phyloP scores from a whole-genome alignment of 2,888 invertebrate species.

The Ophion slaviceki region DNA sequence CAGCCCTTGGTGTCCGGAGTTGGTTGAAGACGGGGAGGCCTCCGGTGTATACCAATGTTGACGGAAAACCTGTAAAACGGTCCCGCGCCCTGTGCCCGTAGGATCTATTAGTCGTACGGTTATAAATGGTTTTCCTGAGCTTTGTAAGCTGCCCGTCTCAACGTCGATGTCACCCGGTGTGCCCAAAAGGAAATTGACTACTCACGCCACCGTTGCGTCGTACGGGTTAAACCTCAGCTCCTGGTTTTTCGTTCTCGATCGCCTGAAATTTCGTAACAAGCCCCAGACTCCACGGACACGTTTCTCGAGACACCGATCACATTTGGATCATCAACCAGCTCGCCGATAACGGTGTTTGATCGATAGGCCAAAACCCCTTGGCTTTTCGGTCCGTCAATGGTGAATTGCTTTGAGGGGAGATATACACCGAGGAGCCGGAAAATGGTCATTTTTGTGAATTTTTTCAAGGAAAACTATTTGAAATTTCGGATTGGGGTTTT shows the following conservation, averaged over 20 bases:
- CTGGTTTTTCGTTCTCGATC: conserved; percentile 30
- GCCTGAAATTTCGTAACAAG: conserved; percentile 5
- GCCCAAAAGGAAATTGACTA: conserved; percentile 81
- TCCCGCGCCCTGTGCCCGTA: conserved; percentile 72
- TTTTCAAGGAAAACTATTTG: no score
- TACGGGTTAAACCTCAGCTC: conserved; percentile 12
- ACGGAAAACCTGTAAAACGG: conserved; percentile 81
- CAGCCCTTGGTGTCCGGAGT: conserved; percentile 30
- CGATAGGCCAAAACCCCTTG: not conserved
- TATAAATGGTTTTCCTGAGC: conserved; percentile 79
- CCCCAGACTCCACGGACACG: not conserved
- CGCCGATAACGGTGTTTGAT: not conserved
- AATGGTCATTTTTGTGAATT: no score
- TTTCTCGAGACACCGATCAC: not conserved
- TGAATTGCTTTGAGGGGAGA: not conserved
- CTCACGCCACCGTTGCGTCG: conserved; percentile 71
- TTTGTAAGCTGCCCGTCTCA: conserved; percentile 60
- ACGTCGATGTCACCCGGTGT: conserved; percentile 78
- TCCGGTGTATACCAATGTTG: conserved; percentile 79
- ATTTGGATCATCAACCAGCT: not conserved
- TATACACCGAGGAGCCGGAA: no score
- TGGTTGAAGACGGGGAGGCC: conserved; percentile 40
- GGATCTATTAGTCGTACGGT: conserved; percentile 78
- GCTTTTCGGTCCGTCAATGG: not conserved
- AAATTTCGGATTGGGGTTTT: no score